Conservation (phyloP, 2,888 invertebrate species). For the Scrobipalpa atriplicella region DNA sequence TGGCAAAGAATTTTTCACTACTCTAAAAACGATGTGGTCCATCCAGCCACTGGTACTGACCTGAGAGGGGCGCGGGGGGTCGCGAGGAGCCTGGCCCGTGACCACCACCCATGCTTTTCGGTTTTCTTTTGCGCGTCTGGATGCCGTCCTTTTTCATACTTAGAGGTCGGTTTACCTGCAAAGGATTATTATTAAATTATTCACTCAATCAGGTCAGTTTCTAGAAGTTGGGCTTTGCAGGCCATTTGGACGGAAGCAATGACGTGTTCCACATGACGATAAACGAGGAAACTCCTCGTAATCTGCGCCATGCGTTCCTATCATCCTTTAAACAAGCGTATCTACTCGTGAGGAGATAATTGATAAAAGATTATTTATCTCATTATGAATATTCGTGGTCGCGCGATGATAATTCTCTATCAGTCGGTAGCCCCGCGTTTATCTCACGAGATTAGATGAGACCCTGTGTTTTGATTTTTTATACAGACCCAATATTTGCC, state of each 20-base stretch:
- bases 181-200: slow-evolving; percentile 30
- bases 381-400: slow-evolving; percentile 81
- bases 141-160: slow-evolving; percentile 99
- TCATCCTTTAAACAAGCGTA: slow-evolving; percentile 81
- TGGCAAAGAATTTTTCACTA: not conserved
- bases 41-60: slow-evolving; percentile 50
- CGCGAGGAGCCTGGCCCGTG: slow-evolving; percentile 57
- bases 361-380: slow-evolving; percentile 83
- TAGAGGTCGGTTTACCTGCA: slow-evolving; percentile 95
- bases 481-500: slow-evolving; percentile 78
- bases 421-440: slow-evolving; percentile 81
- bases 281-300: slow-evolving; percentile 69
- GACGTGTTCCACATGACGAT: slow-evolving; percentile 37
- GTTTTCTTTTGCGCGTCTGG: slow-evolving; percentile 97
- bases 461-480: slow-evolving; percentile 82
- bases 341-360: slow-evolving; percentile 78
- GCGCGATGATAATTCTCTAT: slow-evolving; percentile 79
- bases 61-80: slow-evolving; percentile 58
- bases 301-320: slow-evolving; percentile 69
- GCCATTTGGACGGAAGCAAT: slow-evolving; percentile 27
- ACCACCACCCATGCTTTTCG: slow-evolving; percentile 84
- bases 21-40: not conserved
- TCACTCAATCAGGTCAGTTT: slow-evolving; percentile 29
- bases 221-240: slow-evolving; percentile 31
- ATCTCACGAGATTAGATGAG: slow-evolving; percentile 81